phyloP scores from a whole-genome alignment of 1,140 invertebrate species.

The Leucophenga varia region DNA sequence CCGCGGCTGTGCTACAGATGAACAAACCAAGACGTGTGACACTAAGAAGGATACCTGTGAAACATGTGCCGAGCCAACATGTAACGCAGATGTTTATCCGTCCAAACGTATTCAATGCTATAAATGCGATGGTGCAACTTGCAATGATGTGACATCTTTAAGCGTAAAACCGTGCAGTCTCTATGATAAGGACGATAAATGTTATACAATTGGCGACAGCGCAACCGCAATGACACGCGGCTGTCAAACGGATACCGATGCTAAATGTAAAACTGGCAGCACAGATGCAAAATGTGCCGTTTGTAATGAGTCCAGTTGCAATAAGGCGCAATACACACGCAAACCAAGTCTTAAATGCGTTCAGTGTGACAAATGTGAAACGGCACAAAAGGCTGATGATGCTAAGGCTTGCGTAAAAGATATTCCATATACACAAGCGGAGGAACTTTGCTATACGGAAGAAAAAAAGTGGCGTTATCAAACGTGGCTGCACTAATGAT shows the following conservation, averaged over 20 bases:
- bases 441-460: slow-evolving; percentile 15
- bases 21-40: slow-evolving; percentile 1
- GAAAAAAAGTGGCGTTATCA: background rate
- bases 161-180: slow-evolving; percentile 5
- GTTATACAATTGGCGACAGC: slow-evolving; percentile 28
- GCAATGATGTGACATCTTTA: slow-evolving; percentile 1
- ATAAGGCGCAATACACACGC: slow-evolving; percentile 8
- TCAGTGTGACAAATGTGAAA: slow-evolving; percentile 6
- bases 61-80: slow-evolving; percentile 9
- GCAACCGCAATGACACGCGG: slow-evolving; percentile 28
- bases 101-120: slow-evolving; percentile 20
- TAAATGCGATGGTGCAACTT: slow-evolving; percentile 18
- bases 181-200: slow-evolving; percentile 14
- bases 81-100: slow-evolving; percentile 30
- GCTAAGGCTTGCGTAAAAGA: slow-evolving; percentile 9
- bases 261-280: slow-evolving; percentile 15
- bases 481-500: slow-evolving; percentile 24
- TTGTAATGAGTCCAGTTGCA: slow-evolving; percentile 29
- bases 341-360: slow-evolving; percentile 17
- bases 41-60: slow-evolving; percentile 13
- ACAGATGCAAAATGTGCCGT: slow-evolving; percentile 13
- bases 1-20: slow-evolving; percentile 16
- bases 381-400: background rate
- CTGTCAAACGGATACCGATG: slow-evolving; percentile 21
- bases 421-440: slow-evolving; percentile 16